These are phyloP conservation scores for Nyctibius grandis DNA, from an alignment of 2,797 vertebrate genomes.

Conservation along the genomic window DNA sequence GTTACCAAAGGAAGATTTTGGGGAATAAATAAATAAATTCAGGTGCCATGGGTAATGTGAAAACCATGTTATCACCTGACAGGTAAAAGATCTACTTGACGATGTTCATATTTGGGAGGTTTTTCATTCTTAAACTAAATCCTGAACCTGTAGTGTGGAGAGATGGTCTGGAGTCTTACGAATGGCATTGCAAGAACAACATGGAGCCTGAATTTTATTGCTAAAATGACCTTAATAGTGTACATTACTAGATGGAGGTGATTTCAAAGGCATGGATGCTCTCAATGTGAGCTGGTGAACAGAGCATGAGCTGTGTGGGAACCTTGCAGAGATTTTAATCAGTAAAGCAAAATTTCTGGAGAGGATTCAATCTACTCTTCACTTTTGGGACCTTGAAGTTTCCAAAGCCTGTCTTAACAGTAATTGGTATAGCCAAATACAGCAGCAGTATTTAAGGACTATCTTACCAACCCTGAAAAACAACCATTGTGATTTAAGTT, in stretches of 20 bases:
- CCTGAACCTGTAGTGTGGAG: background rate
- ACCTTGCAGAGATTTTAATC: conserved; percentile 11
- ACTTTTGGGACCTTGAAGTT: background rate
- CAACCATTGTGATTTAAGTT: background rate
- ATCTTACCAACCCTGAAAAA: background rate
- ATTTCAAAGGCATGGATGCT: background rate
- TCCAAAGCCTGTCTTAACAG: background rate
- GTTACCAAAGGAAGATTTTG: background rate
- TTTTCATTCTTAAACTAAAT: background rate
- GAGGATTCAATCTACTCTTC: background rate
- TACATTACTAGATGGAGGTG: background rate
- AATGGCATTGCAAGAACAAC: background rate
- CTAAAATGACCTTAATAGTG: background rate
- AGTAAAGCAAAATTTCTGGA: conserved; percentile 1
- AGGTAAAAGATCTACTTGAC: background rate
- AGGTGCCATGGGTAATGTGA: background rate
- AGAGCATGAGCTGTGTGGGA: background rate
- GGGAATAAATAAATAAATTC: background rate
- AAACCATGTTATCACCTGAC: background rate
- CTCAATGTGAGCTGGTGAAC: background rate
- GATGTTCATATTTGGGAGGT: background rate
- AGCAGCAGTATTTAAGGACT: background rate
- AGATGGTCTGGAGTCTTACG: background rate
- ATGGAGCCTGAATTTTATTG: background rate
- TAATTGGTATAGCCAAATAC: background rate